Evolutionary conservation across 2,797 vertebrate genomes (phyloP).

Genomic region (Tenualosa thibaudeaui): DNA sequence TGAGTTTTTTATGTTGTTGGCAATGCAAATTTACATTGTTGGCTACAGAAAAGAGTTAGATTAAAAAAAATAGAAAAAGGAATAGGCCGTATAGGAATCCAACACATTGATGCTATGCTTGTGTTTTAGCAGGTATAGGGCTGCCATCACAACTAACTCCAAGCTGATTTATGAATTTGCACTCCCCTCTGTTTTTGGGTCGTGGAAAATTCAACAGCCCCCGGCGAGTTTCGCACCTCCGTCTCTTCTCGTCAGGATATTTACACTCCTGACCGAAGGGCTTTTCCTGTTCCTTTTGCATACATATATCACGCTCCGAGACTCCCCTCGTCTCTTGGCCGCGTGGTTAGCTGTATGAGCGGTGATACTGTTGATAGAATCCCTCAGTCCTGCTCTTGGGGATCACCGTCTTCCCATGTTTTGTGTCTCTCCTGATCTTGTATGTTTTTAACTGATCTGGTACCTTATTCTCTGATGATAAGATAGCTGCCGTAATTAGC

Average conservation of each 20-base stretch:
- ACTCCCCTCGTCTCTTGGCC: not conserved
- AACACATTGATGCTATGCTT: not conserved
- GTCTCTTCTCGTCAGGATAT: not conserved
- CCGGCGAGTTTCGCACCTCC: not conserved
- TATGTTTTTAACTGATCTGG: not conserved
- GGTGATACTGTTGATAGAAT: not conserved
- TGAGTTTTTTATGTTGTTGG: constrained; percentile 3
- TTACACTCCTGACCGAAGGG: not conserved
- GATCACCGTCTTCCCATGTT: not conserved
- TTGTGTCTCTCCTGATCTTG: not conserved
- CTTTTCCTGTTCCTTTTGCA: not conserved
- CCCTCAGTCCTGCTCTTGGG: not conserved
- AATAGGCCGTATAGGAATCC: not conserved
- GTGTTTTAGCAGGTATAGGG: not conserved
- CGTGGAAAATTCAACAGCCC: not conserved
- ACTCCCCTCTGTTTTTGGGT: not conserved
- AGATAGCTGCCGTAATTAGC: not conserved
- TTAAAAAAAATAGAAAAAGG: not conserved
- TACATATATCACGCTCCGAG: not conserved
- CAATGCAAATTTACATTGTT: not conserved
- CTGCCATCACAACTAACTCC: not conserved
- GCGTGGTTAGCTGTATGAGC: not conserved
- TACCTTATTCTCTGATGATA: not conserved
- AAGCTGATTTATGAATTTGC: not conserved
- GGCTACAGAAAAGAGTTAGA: not conserved